phyloP scores from a whole-genome alignment of 1,140 invertebrate species.

The Drosophila pallidifrons region DNA sequence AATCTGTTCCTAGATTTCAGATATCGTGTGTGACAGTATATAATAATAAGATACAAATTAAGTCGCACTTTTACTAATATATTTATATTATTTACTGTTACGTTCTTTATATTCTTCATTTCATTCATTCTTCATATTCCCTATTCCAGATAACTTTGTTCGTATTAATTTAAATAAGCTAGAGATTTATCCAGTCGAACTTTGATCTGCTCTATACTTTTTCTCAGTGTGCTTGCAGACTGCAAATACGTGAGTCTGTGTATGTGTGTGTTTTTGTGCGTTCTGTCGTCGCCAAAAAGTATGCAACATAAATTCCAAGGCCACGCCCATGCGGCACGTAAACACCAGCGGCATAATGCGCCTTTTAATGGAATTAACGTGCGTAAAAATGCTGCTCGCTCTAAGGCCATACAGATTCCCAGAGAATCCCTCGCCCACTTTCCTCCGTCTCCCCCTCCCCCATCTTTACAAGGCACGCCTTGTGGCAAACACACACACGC shows the following conservation, averaged over 20 bases:
- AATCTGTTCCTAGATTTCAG: no score
- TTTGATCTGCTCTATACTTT: no score
- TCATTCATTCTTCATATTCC: no score
- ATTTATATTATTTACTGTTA: no score
- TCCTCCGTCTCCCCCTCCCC: background rate
- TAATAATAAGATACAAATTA: no score
- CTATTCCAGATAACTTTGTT: no score
- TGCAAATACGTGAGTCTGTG: background rate
- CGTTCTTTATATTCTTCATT: no score
- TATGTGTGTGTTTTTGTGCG: background rate
- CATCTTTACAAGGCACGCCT: background rate
- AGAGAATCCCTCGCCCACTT: slow-evolving; percentile 4
- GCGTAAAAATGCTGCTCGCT: slow-evolving; percentile 57
- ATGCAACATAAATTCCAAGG: slow-evolving; percentile 55
- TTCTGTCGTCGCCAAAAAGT: slow-evolving; percentile 23
- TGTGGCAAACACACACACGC: background rate
- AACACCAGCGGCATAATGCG: slow-evolving; percentile 56
- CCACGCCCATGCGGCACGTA: slow-evolving; percentile 53
- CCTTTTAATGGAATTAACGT: slow-evolving; percentile 69
- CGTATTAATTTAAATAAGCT: no score
- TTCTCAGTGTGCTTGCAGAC: background rate
- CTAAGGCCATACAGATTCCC: slow-evolving; percentile 12
- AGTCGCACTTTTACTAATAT: no score
- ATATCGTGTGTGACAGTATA: no score
- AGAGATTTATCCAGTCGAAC: no score